Base-by-base conservation (phyloP, 2,888 invertebrate species). In the Drosophila colorata region DNA sequence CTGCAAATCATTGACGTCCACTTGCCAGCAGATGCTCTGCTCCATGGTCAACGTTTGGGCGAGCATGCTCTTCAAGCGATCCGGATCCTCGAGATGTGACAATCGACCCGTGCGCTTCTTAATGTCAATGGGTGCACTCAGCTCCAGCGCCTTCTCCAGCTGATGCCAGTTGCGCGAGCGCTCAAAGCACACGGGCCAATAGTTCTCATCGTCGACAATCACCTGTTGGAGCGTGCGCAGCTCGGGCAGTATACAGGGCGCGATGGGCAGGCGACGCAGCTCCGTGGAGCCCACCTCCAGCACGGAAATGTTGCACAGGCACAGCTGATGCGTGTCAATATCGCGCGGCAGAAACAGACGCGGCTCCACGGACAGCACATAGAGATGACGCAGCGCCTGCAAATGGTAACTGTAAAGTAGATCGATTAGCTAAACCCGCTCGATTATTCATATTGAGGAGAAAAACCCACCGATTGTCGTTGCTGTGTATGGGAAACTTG, bases 321-420 rank as follows among this genome's bases (percentile, higher is more conserved):
- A 97, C 37, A 96, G 94, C 78, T 95, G 95, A 23, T 96, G 95
- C 1, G 95, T 95, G 88, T 95, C 95, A 11, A 98, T 95, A 90
- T 98, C 98, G 28, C 96, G 94, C 0, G 99, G 98, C 56, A 98
- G 93, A 53, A 99, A 93, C 11, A 99, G 93, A 11, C 99, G 93
- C 0, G 98, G 97, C 90, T 99, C 98, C 0, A 96, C 96, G 0
- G 99, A 99, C 74, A 99, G 91, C 0, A 98, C 98, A 92, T 99
- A 99, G 20, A 99, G 93, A 92, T 99, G 99, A 1, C 99, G 94
- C 89, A 99, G 96, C 0, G 99, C 99, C 94, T 99, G 99, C 59
- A 99, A 93, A 91, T 99, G 99, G 91, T 98, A 98, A 78, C 98
- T 98, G 90, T 11, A 92, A 14, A 5, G 18, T 5, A 4, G 4